Base-by-base conservation (phyloP, 2,888 invertebrate genomes). In the Gisinianus flammeolus region DNA sequence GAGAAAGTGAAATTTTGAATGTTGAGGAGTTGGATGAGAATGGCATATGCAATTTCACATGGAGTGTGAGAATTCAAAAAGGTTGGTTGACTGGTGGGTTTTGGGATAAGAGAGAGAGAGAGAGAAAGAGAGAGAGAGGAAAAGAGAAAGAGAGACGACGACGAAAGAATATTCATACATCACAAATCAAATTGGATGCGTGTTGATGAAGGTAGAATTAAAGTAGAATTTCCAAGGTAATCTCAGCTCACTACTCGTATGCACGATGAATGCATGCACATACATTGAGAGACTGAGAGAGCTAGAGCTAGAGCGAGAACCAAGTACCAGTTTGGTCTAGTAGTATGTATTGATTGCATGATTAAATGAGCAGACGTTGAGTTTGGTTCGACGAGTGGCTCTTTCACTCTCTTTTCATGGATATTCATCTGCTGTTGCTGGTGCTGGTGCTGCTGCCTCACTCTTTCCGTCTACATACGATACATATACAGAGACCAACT, bases 161-260 rank as follows among this genome's bases (percentile, higher is more conserved):
- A 35, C 35, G 33, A 33, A 73, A 73, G 73, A 73, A 73, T 73
- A 73, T 73, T 73, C 73, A 64, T 73, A 62, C 73, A 64, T 75
- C 69, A 69, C 44, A 79, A 79, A 79, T 75, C 75, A 68, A 74
- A 79, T 79, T 75, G 70, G 52, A 74, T 62, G 56, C 22, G 52
- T 75, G 58, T 68, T 74, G 74, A 74, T 78, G 78, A 75, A 75
- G 78, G 58, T 70, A 6, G 69, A 79, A 75, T 74, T 79, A 8
- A 68, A 78, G 74, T 78, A 74, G 33, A 79, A 79, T 79, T 79
- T 75, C 70, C 12, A 58, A 64, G 64, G 70, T 68, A 76, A 69
- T 76, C 68, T 69, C 28, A 19, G 58, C n/a, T 16, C 24, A 24
- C 26, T 8, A 35, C 35, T 35, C 35, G 35, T 8, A 12, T 35